phyloP scores from a whole-genome alignment of 2,888 invertebrate species.

The Calephelis perditalis region DNA sequence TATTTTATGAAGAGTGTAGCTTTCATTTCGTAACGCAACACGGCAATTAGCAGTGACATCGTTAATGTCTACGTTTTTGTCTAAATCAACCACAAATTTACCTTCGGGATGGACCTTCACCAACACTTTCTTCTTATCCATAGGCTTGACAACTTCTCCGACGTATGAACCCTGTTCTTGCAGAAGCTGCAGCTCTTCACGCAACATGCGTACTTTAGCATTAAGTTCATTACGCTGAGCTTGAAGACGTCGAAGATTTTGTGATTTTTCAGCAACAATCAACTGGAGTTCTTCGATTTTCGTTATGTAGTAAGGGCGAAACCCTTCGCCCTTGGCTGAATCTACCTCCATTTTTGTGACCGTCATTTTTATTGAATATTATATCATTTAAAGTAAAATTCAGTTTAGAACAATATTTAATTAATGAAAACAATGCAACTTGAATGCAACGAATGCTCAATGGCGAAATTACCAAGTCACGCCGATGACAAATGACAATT shows the following conservation, averaged over 20 bases:
- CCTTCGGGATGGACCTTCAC: slow-evolving; percentile 99
- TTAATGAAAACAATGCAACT: neutral
- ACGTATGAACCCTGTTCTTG: slow-evolving; percentile 99
- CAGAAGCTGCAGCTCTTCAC: slow-evolving; percentile 97
- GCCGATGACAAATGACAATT: slow-evolving; percentile 27
- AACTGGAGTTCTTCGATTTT: slow-evolving; percentile 98
- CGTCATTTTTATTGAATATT: slow-evolving; percentile 48
- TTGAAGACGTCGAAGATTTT: slow-evolving; percentile 96
- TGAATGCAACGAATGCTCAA: slow-evolving; percentile 17
- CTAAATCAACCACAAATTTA: slow-evolving; percentile 99
- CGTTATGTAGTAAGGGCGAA: slow-evolving; percentile 97
- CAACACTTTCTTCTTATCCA: slow-evolving; percentile 99
- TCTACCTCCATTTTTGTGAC: slow-evolving; percentile 85
- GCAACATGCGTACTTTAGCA: slow-evolving; percentile 98
- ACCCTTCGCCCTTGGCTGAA: slow-evolving; percentile 88
- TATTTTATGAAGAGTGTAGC: slow-evolving; percentile 98
- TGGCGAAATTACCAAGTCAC: slow-evolving; percentile 46
- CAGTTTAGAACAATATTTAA: too few relatives aligned
- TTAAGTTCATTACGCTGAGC: slow-evolving; percentile 99
- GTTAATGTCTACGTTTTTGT: slow-evolving; percentile 99
- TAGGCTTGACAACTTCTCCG: slow-evolving; percentile 99
- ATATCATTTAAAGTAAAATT: neutral
- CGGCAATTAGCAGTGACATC: slow-evolving; percentile 98
- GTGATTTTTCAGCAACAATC: slow-evolving; percentile 97
- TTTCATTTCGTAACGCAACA: slow-evolving; percentile 98